Base-by-base conservation (phyloP, 1,140 invertebrate genomes). In the Drosophila pruinosa region DNA sequence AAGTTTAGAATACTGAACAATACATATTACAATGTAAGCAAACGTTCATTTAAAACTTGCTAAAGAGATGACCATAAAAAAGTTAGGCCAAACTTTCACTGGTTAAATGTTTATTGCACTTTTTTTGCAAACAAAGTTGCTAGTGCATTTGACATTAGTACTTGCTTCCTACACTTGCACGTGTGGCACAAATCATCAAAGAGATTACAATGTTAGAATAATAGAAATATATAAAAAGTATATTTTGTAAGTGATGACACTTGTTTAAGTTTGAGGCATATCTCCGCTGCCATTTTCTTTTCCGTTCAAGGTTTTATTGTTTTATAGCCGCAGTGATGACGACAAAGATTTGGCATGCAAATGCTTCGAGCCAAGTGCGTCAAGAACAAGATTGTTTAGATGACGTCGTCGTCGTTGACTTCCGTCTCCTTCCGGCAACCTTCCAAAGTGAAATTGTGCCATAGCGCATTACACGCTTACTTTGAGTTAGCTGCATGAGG, bases 111-210 rank as follows among this genome's bases (percentile, higher is more conserved):
- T 43, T 76, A 48, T 14, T 65, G 56, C 65, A 61, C 12, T 52
- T 52, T 38, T 7, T 24, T 36, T 10, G 36, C 39, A 24, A 39
- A 80, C 77, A 76, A 68, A 81, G 78, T 81, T 80, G 77, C 24
- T 12, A 14, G n/a, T 3, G 3, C 24, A 50, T 15, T n/a, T n/a
- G 53, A 17, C 45, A 48, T 48, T 26, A 53, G 14, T 21, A 53
- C 12, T 54, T 54, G 12, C 2, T 0, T 3, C 10, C 17, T 7
- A 5, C 15, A 41, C 10, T 26, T 24, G 21, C 43, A 47, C n/a
- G 24, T 47, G 21, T 47, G 21, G 21, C 43, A 47, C 43, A 47
- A 47, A 14, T 47, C 43, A 47, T 5, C 6, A 39, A n/a, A 14
- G 38, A 0, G 53, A 56, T 56, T 57, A 57, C 38, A 56, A 41